phyloP scores from a whole-genome alignment of 2,113 vertebrate genomes.

The Aleadryas rufinucha region DNA sequence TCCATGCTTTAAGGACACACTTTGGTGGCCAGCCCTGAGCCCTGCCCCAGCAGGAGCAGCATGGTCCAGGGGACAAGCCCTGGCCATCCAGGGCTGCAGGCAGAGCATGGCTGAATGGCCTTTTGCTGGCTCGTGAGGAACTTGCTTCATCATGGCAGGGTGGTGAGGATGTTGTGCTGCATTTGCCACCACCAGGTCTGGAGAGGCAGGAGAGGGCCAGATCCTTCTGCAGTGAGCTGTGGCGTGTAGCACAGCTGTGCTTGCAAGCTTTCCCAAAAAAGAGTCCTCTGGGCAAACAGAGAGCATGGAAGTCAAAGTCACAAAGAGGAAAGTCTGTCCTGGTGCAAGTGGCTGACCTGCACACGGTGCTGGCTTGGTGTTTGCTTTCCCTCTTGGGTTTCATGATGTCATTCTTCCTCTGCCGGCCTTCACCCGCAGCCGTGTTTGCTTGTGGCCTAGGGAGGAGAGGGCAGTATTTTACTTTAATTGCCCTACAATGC shows the following conservation, averaged over 20 bases:
- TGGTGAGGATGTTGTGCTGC: neutral
- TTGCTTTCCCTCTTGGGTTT: constrained; percentile 33
- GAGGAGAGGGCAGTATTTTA: neutral
- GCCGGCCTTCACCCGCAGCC: neutral
- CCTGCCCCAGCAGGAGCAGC: neutral
- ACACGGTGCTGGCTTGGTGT: neutral
- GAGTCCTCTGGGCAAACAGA: neutral
- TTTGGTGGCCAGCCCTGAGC: neutral
- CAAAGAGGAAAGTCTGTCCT: neutral
- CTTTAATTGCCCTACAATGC: neutral
- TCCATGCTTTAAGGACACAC: neutral
- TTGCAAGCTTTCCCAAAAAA: neutral
- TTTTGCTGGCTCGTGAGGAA: neutral
- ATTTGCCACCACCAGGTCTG: neutral
- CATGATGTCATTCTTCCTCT: constrained; percentile 30
- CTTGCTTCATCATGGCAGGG: neutral
- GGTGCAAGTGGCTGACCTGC: neutral
- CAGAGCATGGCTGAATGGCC: rapidly evolving
- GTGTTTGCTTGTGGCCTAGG: constrained; percentile 1
- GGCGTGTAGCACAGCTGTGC: too few species aligned
- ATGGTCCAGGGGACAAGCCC: neutral
- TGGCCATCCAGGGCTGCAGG: neutral
- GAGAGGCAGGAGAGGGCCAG: neutral
- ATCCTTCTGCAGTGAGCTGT: neutral
- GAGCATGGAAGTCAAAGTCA: neutral